Base-by-base conservation (phyloP, 92 coral and sea anemone species). In the Phenganax stokvisi region DNA sequence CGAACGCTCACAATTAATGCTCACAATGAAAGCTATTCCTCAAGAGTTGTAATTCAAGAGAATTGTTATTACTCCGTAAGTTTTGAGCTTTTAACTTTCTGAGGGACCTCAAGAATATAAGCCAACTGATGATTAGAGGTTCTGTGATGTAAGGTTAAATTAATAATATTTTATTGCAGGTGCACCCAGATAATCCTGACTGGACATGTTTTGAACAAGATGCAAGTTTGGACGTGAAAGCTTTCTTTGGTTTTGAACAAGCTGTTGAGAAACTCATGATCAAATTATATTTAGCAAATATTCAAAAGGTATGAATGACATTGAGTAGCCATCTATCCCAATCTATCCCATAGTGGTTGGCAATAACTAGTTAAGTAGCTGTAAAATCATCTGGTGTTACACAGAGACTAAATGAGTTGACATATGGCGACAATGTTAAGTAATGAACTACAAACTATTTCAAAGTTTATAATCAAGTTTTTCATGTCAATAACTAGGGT, bases 121-220 rank as follows among this genome's bases (percentile, higher is more conserved):
- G 25, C 25, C 25, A 20, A 20, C 25, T 20, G 25, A 20, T 20
- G 25, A 20, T 20, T 20, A 20, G 25, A 68, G 66, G 52, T 83
- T 70, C 44, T 57, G 55, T 58, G 63, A 72, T 71, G 65, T 75
- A 66, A 62, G 51, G 31, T 73, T 70, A 17, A 51, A 52, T 20
- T 20, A 20, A 20, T 15, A 52, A 12, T 9, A 60, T 37, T 17
- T 66, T 67, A 28, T 6, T 15, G 6, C 55, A 93, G 98, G 98
- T 94, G 57, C 98, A 94, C 84, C 97, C 92, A 51, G 98, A 94
- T 20, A 94, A 94, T 61, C 97, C 97, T 29, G 91, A 94, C 28
- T 94, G 98, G 98, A 94, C 98, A 25, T 94, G 97, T 70, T 94
- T 94, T 92, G 98, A 94, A 74, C 98, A 94, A 83, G 98, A 92